Conservation (phyloP, 92 coral and sea anemone genomes). For the Muricea muricata region DNA sequence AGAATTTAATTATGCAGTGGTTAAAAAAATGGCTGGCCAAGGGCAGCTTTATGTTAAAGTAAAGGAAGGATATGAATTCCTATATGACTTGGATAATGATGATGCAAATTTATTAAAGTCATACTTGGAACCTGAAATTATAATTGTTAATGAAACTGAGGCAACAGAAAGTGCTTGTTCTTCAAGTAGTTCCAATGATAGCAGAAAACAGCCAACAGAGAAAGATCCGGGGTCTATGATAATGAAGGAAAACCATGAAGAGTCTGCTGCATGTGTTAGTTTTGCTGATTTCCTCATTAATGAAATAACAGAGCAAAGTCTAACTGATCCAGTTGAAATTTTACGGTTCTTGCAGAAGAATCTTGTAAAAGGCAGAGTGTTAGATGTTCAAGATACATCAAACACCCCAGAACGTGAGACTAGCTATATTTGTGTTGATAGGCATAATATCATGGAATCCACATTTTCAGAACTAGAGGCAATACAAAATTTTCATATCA, state of each 20-base stretch:
- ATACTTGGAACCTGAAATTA: no score
- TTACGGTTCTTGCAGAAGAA: constrained; percentile 58
- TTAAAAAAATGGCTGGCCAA: constrained; percentile 70
- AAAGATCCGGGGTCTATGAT: neutral
- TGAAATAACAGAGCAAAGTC: constrained; percentile 34
- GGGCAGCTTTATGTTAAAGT: constrained; percentile 41
- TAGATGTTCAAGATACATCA: constrained; percentile 37
- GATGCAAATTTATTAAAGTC: neutral
- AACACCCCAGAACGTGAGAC: constrained; percentile 58
- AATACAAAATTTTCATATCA: constrained; percentile 52
- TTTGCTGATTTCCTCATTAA: constrained; percentile 6
- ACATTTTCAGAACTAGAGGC: constrained; percentile 68
- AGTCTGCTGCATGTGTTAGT: neutral
- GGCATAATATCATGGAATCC: constrained; percentile 46
- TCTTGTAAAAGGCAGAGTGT: constrained; percentile 53
- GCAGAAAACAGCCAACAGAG: neutral
- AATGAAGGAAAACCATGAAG: neutral
- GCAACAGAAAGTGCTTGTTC: neutral
- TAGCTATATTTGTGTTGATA: constrained; percentile 61
- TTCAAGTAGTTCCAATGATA: neutral
- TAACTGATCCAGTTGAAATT: constrained; percentile 63
- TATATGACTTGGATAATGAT: constrained; percentile 17
- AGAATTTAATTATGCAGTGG: constrained; percentile 63
- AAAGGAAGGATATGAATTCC: constrained; percentile 39
- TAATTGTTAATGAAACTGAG: no score